phyloP scores from a whole-genome alignment of 2,888 invertebrate species.

The Mechanitis mazaeus region DNA sequence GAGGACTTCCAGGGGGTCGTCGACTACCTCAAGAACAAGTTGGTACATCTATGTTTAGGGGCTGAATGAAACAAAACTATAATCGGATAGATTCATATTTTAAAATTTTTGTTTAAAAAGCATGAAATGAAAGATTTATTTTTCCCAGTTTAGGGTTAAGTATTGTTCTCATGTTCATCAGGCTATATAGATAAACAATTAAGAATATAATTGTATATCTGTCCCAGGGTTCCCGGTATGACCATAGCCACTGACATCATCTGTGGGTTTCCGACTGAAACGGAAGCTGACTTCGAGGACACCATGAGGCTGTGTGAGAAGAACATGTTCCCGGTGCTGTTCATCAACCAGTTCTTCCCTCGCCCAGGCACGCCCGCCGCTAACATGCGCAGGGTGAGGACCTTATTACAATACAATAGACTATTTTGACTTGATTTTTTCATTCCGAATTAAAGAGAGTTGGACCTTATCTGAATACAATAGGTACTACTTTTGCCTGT shows the following conservation, averaged over 20 bases:
- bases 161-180: no score
- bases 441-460: not conserved
- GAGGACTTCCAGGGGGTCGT: conserved; percentile 94
- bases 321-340: conserved; percentile 94
- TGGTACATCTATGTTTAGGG: conserved; percentile 29
- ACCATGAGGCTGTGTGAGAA: conserved; percentile 89
- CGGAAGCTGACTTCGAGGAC: conserved; percentile 90
- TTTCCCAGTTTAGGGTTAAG: no score
- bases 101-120: no score
- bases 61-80: no score
- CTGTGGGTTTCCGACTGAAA: conserved; percentile 98
- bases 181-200: no score
- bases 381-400: conserved; percentile 80
- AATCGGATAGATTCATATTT: no score
- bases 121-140: no score
- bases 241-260: conserved; percentile 99
- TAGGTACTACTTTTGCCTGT: not conserved
- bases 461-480: not conserved
- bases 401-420: no score
- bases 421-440: no score
- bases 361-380: conserved; percentile 98
- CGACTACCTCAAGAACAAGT: conserved; percentile 85
- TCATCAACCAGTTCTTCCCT: conserved; percentile 99
- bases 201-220: no score
- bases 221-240: conserved; percentile 86